Percentiles rank a stretch among this genome's conserved stretches.
These are phyloP conservation scores for Zhengitettix transpicula DNA, from an alignment of 2,888 invertebrate genomes.

Conservation along the genomic window DNA sequence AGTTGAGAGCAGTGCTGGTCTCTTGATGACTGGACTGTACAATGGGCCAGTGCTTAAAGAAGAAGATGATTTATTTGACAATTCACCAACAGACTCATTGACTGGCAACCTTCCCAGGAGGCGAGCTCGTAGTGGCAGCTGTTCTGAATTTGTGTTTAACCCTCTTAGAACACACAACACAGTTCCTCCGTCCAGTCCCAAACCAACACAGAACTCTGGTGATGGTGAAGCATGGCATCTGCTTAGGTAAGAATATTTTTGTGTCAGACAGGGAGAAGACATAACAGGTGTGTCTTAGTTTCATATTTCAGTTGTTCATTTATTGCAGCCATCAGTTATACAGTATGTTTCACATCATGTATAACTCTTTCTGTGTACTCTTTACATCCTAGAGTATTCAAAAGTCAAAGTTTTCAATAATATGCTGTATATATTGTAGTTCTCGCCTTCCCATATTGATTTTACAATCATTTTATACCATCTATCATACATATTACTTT, in stretches of 20 bases:
- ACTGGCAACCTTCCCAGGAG: slow-evolving; percentile 2
- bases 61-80: slow-evolving; percentile 10
- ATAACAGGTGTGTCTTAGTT: no score
- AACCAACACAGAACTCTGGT: slow-evolving; percentile 8
- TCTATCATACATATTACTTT: no score
- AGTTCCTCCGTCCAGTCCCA: slow-evolving; percentile 15
- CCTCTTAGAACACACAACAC: not conserved
- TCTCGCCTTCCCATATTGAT: no score
- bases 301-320: no score
- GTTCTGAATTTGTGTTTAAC: slow-evolving; percentile 11
- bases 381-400: no score
- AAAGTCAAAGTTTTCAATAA: no score
- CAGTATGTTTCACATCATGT: no score
- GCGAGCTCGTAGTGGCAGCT: slow-evolving; percentile 9
- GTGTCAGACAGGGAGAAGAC: no score
- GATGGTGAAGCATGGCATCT: not conserved
- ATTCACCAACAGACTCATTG: not conserved
- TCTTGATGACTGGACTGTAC: slow-evolving; percentile 30
- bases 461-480: no score
- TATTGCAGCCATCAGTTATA: no score
- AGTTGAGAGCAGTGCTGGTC: slow-evolving; percentile 32
- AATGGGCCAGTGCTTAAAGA: slow-evolving; percentile 23
- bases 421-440: no score
- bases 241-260: not conserved
- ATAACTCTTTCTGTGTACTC: no score